Percentiles rank a stretch among this genome's conserved stretches.
Conservation (phyloP, 2,888 invertebrate species). For the Rhogogaster chlorosoma region DNA sequence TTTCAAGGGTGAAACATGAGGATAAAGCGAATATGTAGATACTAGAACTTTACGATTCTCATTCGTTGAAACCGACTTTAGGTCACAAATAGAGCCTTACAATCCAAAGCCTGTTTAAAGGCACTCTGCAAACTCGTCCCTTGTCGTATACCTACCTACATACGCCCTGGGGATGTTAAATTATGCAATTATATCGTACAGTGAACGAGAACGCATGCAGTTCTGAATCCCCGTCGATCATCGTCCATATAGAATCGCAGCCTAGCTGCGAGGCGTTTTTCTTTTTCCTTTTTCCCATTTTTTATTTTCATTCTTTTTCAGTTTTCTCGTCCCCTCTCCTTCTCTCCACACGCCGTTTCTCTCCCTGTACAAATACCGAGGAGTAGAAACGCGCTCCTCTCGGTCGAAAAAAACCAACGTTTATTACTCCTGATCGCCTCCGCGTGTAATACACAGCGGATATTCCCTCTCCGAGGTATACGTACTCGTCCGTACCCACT, state of each 20-base stretch:
- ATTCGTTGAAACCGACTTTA: constrained; percentile 65
- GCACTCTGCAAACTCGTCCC: constrained; percentile 13
- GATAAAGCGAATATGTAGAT: not conserved
- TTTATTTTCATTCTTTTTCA: not conserved
- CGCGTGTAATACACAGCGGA: not conserved
- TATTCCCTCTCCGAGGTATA: not conserved
- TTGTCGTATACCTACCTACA: constrained; percentile 10
- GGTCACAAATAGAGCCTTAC: constrained; percentile 58
- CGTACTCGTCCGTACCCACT: not conserved
- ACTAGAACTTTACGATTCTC: constrained; percentile 68
- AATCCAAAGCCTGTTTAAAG: not conserved
- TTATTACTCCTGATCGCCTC: not conserved
- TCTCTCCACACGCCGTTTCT: not conserved
- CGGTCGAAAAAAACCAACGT: not conserved
- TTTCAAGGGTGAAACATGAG: constrained; percentile 42
- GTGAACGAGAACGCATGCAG: not conserved
- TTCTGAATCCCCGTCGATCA: constrained; percentile 26
- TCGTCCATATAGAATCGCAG: not conserved
- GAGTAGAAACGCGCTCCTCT: not conserved
- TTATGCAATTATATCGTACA: constrained; percentile 39
- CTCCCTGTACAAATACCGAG: not conserved
- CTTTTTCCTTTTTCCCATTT: not conserved
- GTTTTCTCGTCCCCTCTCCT: not conserved
- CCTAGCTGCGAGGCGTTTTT: not conserved
- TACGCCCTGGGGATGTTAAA: constrained; percentile 33